These are phyloP conservation scores for Trachelus troglodyta DNA, from an alignment of 2,888 invertebrate genomes.

Conservation along the genomic window DNA sequence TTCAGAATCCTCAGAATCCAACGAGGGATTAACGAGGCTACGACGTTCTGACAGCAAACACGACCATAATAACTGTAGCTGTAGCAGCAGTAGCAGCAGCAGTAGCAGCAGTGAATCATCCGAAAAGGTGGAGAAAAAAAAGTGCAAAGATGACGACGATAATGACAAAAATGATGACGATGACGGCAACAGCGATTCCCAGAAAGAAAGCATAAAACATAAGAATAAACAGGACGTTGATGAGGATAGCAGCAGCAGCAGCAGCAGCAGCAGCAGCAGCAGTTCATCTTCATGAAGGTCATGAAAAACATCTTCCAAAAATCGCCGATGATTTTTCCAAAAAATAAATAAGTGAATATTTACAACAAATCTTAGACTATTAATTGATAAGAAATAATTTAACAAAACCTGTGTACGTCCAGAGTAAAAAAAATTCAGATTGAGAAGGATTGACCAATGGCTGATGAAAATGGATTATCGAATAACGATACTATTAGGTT, in stretches of 20 bases:
- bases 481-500: background rate
- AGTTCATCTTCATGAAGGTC: slow-evolving; percentile 4
- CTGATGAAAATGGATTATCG: background rate
- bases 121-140: background rate
- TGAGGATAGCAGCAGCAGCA: slow-evolving; percentile 16
- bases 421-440: background rate
- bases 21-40: background rate
- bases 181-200: slow-evolving; percentile 6
- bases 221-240: slow-evolving; percentile 15
- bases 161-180: slow-evolving; percentile 23
- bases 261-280: slow-evolving; percentile 27
- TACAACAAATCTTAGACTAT: background rate
- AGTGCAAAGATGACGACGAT: slow-evolving; percentile 10
- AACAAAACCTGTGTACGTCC: background rate
- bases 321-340: no score
- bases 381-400: background rate
- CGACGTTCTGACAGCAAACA: background rate
- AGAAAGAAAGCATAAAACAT: slow-evolving; percentile 5
- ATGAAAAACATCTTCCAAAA: background rate
- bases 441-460: background rate
- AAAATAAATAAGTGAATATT: background rate
- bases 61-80: background rate
- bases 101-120: background rate
- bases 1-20: slow-evolving; percentile 1
- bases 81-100: background rate